Base-by-base conservation (phyloP, 2,113 vertebrate species). In the Pelobates fuscus region DNA sequence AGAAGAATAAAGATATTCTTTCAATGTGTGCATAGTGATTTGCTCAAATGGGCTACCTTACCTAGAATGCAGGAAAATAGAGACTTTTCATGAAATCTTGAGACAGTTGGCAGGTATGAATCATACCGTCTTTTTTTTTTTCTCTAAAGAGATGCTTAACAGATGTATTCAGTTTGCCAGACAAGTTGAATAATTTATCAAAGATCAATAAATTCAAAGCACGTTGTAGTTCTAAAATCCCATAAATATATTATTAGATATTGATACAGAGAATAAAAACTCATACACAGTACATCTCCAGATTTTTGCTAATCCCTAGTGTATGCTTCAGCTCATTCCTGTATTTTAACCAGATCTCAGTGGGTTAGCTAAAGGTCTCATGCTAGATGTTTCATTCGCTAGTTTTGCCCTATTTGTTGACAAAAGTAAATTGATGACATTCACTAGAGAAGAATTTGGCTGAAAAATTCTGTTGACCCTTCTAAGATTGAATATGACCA, bases 401-500 rank as follows among this genome's bases (percentile, higher is more conserved):
- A 84, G 85, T 84, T 85, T 88, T 91, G 92, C 91, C 91, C 89
- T 92, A 91, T 92, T 87, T 95, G 94, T 95, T 96, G 94, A 95
- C 94, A 93, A 93, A 95, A 93, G 90, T 91, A 93, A 95, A 95
- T 90, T 92, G 92, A 95, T 96, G 92, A 91, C 86, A 89, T 91
- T 88, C 86, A 82, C 85, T 86, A 88, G 83, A 89, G 88, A 90
- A 89, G 86, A 89, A 84, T 89, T 91, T 90, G 88, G 88, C 86
- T 90, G 87, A 89, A 91, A 91, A 88, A 90, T 89, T 92, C 86
- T 92, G 93, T 94, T 97, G 95, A 97, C 95, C 94, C 93, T 92
- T 92, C 86, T 91, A 84, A 95, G 95, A 97, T 95, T 96, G 93
- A 91, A 94, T 95, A 94, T 96, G 88, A 94, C 90, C 92, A 94